phyloP scores from a whole-genome alignment of 1,140 invertebrate genomes.

The Medauroidea extradentata region DNA sequence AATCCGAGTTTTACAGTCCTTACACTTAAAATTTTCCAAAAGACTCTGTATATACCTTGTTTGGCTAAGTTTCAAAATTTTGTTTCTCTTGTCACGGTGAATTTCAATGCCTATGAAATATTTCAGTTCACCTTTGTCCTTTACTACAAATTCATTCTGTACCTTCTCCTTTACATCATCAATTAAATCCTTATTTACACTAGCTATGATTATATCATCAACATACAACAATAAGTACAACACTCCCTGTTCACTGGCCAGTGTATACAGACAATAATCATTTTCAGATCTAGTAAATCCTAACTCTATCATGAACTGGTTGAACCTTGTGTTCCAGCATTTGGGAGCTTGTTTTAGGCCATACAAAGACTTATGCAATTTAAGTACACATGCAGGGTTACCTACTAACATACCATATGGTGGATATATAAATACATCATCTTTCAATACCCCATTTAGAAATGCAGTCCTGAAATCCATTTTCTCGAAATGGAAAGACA shows the following conservation, averaged over 20 bases:
- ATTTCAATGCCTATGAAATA: slow-evolving; percentile 18
- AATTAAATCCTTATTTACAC: background rate
- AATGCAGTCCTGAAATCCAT: background rate
- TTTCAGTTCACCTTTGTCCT: slow-evolving; percentile 15
- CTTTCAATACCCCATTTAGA: background rate
- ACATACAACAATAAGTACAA: slow-evolving; percentile 16
- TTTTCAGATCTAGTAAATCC: slow-evolving; percentile 6
- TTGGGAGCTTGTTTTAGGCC: slow-evolving; percentile 16
- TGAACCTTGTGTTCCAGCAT: slow-evolving; percentile 13
- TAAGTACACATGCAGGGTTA: slow-evolving; percentile 27
- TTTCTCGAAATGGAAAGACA: background rate
- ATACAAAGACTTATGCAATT: slow-evolving; percentile 10
- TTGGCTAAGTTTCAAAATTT: slow-evolving; percentile 1
- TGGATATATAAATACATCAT: background rate
- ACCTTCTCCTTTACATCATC: slow-evolving; percentile 7
- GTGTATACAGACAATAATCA: slow-evolving; percentile 15
- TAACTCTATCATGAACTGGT: slow-evolving; percentile 10
- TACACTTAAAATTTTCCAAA: background rate
- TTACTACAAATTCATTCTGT: slow-evolving; percentile 9
- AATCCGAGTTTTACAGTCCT: no score
- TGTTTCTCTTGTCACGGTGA: background rate
- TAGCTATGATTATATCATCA: slow-evolving; percentile 16
- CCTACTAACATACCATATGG: background rate
- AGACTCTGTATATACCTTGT: background rate
- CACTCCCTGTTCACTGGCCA: background rate